These are phyloP conservation scores for Tetragonula carbonaria DNA, from an alignment of 2,888 invertebrate species.

Conservation along the genomic window DNA sequence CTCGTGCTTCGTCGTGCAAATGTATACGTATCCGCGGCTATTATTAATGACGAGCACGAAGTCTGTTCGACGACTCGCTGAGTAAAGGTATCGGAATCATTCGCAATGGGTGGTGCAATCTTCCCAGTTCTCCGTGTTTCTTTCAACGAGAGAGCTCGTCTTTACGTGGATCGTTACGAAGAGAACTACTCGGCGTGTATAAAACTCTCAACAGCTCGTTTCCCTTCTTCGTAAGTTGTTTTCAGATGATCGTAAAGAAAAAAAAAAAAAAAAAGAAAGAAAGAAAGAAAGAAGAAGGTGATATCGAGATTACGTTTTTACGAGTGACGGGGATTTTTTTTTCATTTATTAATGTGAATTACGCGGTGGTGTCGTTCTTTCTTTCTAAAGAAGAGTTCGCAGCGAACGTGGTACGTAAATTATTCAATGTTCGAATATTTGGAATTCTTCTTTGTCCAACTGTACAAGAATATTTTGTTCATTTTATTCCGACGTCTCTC, in stretches of 20 bases:
- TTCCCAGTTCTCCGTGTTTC: background rate
- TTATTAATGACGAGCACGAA: conserved; percentile 14
- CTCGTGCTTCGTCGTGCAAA: background rate
- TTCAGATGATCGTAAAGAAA: background rate
- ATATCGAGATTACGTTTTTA: background rate
- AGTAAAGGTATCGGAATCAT: conserved; percentile 7
- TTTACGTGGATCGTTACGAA: conserved; percentile 10
- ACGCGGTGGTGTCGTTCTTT: too few relatives aligned
- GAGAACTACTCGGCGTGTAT: background rate
- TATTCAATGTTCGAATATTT: too few relatives aligned
- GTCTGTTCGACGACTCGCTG: background rate
- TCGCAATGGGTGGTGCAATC: background rate
- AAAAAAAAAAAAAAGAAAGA: background rate
- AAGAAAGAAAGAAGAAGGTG: background rate
- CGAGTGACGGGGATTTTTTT: too few relatives aligned
- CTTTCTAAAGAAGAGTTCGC: too few relatives aligned
- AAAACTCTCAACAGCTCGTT: background rate
- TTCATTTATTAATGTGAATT: too few relatives aligned
- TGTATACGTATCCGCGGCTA: background rate
- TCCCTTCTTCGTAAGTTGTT: background rate
- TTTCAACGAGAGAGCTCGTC: background rate
- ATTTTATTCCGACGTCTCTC: background rate
- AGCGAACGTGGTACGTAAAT: too few relatives aligned
- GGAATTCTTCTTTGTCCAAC: too few relatives aligned
- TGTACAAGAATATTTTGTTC: background rate